These are phyloP conservation scores for Champsocephalus esox DNA, from an alignment of 2,797 vertebrate genomes.

Conservation along the genomic window DNA sequence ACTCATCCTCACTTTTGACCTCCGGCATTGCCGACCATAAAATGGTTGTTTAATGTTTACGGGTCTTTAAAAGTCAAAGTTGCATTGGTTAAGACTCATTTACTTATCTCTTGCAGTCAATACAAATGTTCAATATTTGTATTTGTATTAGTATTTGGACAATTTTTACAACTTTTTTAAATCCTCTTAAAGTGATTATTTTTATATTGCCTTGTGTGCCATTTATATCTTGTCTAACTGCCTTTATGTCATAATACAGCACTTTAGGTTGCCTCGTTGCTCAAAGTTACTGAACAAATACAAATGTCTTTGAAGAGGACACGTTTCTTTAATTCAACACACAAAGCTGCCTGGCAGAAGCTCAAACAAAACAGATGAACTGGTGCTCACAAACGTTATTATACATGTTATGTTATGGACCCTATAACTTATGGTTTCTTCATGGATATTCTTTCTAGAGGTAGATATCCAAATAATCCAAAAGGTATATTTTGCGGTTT, in stretches of 20 bases:
- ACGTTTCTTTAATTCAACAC: constrained; percentile 3
- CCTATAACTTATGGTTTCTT: constrained; percentile 23
- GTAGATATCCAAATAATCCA: constrained; percentile 31
- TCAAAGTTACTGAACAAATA: constrained; percentile 8
- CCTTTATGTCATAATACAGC: background rate
- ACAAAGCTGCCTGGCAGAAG: constrained; percentile 11
- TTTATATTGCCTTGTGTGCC: background rate
- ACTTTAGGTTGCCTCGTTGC: background rate
- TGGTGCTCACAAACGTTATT: constrained; percentile 18
- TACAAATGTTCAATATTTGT: background rate
- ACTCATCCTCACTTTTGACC: constrained; percentile 47
- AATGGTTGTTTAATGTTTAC: constrained; percentile 25
- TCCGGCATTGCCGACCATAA: constrained; percentile 15
- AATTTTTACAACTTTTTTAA: background rate
- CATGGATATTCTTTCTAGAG: constrained; percentile 19
- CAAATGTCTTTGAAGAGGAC: constrained; percentile 7
- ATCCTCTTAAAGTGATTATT: background rate
- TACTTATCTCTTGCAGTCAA: background rate
- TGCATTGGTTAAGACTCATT: background rate
- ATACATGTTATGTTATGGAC: constrained; percentile 40
- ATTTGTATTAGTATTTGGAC: background rate
- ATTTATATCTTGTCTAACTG: background rate
- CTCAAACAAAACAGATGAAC: constrained; percentile 34
- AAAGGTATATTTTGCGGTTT: constrained; percentile 1
- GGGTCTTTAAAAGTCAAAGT: background rate